Conservation (phyloP, 2,888 invertebrate species). For the Leucophora obtusa region DNA sequence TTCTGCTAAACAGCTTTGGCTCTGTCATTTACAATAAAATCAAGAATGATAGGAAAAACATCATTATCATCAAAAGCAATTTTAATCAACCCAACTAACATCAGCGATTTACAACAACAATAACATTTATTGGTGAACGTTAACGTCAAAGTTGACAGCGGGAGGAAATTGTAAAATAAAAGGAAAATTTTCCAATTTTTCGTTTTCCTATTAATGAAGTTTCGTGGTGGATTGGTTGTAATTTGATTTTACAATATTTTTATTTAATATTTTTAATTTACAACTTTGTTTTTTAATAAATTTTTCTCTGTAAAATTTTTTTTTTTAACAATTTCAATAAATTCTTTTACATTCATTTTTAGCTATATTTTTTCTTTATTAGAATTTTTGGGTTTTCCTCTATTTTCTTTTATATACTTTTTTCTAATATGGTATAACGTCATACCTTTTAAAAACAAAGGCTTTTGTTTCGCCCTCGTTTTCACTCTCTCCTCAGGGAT, state of each 20-base stretch:
- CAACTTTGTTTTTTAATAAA: background rate
- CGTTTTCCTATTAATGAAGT: slow-evolving; percentile 33
- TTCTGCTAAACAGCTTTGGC: slow-evolving; percentile 42
- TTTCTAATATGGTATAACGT: slow-evolving; percentile 56
- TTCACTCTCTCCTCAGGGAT: background rate
- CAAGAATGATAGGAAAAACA: slow-evolving; percentile 26
- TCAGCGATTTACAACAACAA: slow-evolving; percentile 37
- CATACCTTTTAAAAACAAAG: slow-evolving; percentile 47
- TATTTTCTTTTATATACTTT: slow-evolving; percentile 39
- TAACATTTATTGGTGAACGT: slow-evolving; percentile 41
- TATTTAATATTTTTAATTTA: slow-evolving; percentile 2
- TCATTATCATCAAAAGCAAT: slow-evolving; percentile 27
- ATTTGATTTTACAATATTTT: slow-evolving; percentile 14
- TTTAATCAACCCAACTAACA: slow-evolving; percentile 24
- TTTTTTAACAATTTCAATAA: background rate
- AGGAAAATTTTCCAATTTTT: slow-evolving; percentile 28
- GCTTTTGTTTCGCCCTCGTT: slow-evolving; percentile 22
- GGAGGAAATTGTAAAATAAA: slow-evolving; percentile 18
- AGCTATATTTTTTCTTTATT: slow-evolving; percentile 10
- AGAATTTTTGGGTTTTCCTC: slow-evolving; percentile 15
- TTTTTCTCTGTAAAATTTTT: background rate
- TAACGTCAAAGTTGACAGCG: slow-evolving; percentile 40
- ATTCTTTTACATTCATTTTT: slow-evolving; percentile 1
- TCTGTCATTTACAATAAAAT: slow-evolving; percentile 21
- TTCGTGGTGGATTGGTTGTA: slow-evolving; percentile 17